These are phyloP conservation scores for Pyrrhosoma nymphula DNA, from an alignment of 2,888 invertebrate genomes.

Conservation along the genomic window DNA sequence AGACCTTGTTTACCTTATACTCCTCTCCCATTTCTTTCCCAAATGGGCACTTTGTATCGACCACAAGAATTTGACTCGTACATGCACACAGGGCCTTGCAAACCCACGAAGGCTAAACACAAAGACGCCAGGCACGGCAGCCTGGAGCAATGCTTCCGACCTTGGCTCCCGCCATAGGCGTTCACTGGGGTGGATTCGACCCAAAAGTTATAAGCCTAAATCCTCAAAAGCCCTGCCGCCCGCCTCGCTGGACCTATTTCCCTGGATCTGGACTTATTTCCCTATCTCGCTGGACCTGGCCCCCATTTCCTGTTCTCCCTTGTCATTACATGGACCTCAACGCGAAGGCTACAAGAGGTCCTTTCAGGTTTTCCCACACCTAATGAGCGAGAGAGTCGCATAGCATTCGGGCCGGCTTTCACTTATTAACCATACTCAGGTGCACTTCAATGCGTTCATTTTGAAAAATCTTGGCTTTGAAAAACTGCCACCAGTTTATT, in stretches of 20 bases:
- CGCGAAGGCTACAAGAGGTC: neutral
- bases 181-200: neutral
- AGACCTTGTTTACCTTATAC: neutral
- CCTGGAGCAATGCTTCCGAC: neutral
- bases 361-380: neutral
- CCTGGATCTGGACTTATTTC: no score
- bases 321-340: neutral
- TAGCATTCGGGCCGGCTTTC: no score
- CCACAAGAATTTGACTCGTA: neutral
- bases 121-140: neutral
- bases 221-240: neutral
- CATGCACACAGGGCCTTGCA: neutral
- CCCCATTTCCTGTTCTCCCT: neutral
- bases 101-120: neutral
- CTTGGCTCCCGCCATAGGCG: neutral
- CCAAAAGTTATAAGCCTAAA: neutral
- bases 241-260: no score
- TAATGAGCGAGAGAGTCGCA: neutral
- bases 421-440: no score
- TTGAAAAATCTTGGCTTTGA: no score
- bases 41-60: neutral
- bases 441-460: no score
- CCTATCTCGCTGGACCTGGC: no score
- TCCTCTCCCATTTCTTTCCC: neutral
- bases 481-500: no score